Percentiles rank a stretch among this genome's conserved stretches.
Evolutionary conservation across 2,113 vertebrate species (phyloP).

Genomic region (Microcebus griseorufus): DNA sequence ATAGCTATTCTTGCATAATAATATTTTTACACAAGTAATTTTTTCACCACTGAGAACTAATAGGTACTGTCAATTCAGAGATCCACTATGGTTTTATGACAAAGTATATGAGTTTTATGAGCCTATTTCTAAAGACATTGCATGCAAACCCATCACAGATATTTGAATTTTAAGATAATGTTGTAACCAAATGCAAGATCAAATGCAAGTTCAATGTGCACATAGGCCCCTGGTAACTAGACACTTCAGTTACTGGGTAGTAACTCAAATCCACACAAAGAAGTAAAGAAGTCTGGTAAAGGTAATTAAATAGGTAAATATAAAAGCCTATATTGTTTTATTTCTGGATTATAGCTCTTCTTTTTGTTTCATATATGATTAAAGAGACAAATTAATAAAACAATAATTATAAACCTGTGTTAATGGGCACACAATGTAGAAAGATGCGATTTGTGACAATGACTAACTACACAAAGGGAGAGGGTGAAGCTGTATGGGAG

Average conservation of each 20-base stretch:
- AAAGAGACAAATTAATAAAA: neutral
- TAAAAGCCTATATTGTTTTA: neutral
- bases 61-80: neutral
- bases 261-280: neutral
- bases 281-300: neutral
- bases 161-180: neutral
- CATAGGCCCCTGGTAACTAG: neutral
- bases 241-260: neutral
- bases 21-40: slow-evolving; percentile 16
- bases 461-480: neutral
- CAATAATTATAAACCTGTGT: neutral
- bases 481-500: neutral
- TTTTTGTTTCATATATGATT: neutral
- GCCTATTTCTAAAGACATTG: neutral
- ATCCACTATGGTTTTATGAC: slow-evolving; percentile 13
- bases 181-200: neutral
- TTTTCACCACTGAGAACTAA: neutral
- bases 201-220: no score
- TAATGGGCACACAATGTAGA: neutral
- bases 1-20: neutral
- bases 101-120: neutral
- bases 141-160: neutral
- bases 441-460: neutral
- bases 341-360: neutral
- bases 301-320: neutral